Base-by-base conservation (phyloP, 2,888 invertebrate genomes). In the Neelides folsomi region DNA sequence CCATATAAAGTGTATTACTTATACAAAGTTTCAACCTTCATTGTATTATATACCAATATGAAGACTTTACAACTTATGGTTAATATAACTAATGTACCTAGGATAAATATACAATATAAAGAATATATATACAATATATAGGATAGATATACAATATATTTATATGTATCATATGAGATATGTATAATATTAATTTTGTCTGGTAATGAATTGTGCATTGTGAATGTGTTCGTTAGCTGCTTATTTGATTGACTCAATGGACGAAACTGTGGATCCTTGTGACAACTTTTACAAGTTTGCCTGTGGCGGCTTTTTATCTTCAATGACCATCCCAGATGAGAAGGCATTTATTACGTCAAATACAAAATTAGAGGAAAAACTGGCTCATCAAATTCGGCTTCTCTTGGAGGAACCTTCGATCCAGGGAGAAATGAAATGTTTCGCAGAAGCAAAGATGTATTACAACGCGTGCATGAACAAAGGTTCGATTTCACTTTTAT, bases 401-500 rank as follows among this genome's bases (percentile, higher is more conserved):
- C 76, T 83, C 63, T 76, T 85, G 40, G 83, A 83, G 59, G 80
- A 80, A 62, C 78, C 81, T 0, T 70, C 77, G 3, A 66, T 71
- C 50, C 70, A 73, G 0, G 71, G 76, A 15, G 83, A 83, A 61
- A 79, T 81, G 0, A 77, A 77, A 60, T 82, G 85, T 0, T 83
- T 86, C 68, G 75, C 72, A 50, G 77, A 88, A 53, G 84, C 85
- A n/a, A 89, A 89, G 70, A 79, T 80, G 18, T 73, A 92, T 55
- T 93, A 87, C 74, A 78, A 79, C 66, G 81, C 88, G 47, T 93
- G 93, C 72, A 85, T 90, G 80, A 87, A 92, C 68, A 81, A 82
- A 71, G 79, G 87, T 87, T 73, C 80, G 81, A 76, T 34, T 35
- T 18, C 2, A 46, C 10, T 20, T 8, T 8, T 3, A n/a, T n/a